phyloP scores from a whole-genome alignment of 2,888 invertebrate genomes.

The Ischnura elegans region DNA sequence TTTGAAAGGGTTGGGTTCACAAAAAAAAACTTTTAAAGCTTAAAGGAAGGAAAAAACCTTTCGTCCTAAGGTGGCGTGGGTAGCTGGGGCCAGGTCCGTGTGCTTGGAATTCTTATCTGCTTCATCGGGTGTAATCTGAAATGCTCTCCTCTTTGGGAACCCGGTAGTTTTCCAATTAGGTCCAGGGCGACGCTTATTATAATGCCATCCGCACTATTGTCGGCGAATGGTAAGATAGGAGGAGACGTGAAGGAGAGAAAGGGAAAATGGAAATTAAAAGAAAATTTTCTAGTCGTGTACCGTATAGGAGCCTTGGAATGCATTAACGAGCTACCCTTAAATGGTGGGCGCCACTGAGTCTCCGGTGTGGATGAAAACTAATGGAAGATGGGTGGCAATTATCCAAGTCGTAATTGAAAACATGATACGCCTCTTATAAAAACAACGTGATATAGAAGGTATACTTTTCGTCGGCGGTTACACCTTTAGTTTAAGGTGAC shows the following conservation, averaged over 20 bases:
- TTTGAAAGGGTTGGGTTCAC: not conserved
- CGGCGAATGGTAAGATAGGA: slow-evolving; percentile 27
- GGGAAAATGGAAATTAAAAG: not conserved
- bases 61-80: slow-evolving; percentile 5
- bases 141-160: not conserved
- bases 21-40: not conserved
- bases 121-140: slow-evolving; percentile 38
- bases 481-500: not conserved
- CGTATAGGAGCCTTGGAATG: slow-evolving; percentile 23
- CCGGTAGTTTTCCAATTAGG: slow-evolving; percentile 38
- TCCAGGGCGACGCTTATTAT: not conserved
- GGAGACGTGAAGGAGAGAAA: not conserved
- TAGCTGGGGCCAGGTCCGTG: not conserved
- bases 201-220: slow-evolving; percentile 27
- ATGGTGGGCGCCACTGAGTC: not conserved
- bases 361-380: not conserved
- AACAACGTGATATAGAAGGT: not conserved
- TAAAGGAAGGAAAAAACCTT: not conserved
- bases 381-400: slow-evolving; percentile 38
- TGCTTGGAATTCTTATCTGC: slow-evolving; percentile 24
- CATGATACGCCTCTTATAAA: slow-evolving; percentile 3
- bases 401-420: slow-evolving; percentile 34
- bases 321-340: not conserved
- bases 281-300: not conserved
- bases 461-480: slow-evolving; percentile 12